Evolutionary conservation across 2,797 vertebrate species (phyloP).

Genomic region (Pelodytes ibericus): DNA sequence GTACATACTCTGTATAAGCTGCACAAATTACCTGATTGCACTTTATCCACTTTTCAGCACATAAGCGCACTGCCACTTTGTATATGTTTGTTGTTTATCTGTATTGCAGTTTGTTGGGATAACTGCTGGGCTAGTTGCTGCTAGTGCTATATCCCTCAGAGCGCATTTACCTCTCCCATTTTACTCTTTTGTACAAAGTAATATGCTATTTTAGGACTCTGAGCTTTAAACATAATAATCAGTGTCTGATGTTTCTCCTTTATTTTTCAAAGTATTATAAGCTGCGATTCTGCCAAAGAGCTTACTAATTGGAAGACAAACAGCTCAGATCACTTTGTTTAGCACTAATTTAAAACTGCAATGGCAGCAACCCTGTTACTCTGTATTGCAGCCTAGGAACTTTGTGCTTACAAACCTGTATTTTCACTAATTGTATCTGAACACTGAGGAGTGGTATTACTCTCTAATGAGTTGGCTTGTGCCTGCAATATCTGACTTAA

Average conservation of each 20-base stretch:
- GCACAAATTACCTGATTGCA: too few species aligned
- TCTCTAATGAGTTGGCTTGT: background rate
- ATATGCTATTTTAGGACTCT: too few species aligned
- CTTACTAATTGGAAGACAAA: background rate
- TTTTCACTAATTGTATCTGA: background rate
- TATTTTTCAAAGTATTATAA: background rate
- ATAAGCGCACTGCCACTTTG: too few species aligned
- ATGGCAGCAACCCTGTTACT: background rate
- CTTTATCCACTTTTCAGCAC: too few species aligned
- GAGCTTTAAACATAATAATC: too few species aligned
- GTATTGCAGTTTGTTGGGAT: too few species aligned
- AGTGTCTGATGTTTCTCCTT: background rate
- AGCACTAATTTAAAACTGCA: background rate
- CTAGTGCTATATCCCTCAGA: too few species aligned
- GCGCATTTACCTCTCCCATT: too few species aligned
- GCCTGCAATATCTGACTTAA: background rate
- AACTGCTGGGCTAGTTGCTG: too few species aligned
- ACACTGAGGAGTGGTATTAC: background rate
- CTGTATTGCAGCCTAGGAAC: background rate
- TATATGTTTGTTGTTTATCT: too few species aligned
- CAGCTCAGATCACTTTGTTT: background rate
- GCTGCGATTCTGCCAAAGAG: background rate
- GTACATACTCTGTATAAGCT: too few species aligned
- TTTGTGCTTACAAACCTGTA: background rate
- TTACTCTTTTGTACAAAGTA: too few species aligned